Percentiles rank a stretch among this genome's conserved stretches.
These are phyloP conservation scores for Microcebus tavaratra DNA, from an alignment of 2,113 vertebrate species.

Conservation along the genomic window DNA sequence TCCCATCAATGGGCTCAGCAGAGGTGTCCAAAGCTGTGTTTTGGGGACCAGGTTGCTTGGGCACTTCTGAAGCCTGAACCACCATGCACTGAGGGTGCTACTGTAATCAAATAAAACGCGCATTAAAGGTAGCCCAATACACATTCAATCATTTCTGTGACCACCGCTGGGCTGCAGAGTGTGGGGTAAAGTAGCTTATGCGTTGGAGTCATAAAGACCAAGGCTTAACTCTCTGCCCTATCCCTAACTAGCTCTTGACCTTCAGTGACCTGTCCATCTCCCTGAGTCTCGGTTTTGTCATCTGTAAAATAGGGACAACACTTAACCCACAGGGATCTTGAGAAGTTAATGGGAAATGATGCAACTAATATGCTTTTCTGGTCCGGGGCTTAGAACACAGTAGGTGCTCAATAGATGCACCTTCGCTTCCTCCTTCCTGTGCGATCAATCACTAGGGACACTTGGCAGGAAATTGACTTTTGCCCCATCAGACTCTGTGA, in stretches of 20 bases:
- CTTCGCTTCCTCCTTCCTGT: neutral
- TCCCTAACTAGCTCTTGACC: neutral
- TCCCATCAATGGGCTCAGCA: neutral
- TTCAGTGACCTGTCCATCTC: neutral
- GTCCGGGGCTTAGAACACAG: neutral
- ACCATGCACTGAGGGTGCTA: accelerated
- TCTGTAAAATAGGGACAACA: neutral
- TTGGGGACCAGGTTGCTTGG: neutral
- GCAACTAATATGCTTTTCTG: accelerated
- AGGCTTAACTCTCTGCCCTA: neutral
- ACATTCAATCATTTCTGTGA: neutral
- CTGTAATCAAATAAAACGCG: neutral
- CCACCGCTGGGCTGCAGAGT: neutral
- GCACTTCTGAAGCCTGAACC: neutral
- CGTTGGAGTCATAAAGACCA: neutral
- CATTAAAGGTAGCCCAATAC: neutral
- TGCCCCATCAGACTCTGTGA: neutral
- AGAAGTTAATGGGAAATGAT: neutral
- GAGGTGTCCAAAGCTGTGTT: neutral
- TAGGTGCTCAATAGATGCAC: neutral
- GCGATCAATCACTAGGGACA: neutral
- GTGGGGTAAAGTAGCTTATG: neutral
- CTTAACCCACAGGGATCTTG: neutral
- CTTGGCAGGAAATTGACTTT: neutral
- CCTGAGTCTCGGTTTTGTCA: neutral